These are phyloP conservation scores for Andrena minutula DNA, from an alignment of 2,888 invertebrate genomes.

Conservation along the genomic window DNA sequence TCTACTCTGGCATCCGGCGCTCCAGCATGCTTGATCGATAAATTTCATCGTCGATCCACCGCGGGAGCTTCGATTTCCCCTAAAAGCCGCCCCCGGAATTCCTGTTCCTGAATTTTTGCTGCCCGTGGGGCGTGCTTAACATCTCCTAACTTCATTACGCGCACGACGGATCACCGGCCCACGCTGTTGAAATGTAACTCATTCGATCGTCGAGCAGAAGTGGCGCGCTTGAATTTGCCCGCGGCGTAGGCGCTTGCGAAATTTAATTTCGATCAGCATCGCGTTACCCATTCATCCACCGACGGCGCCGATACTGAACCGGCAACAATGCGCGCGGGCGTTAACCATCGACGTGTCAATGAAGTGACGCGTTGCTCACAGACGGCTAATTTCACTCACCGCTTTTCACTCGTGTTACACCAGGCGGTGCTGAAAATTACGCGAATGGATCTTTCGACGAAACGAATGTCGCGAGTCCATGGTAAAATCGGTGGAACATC, in stretches of 20 bases:
- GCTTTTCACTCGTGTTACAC: not conserved
- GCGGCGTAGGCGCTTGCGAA: not conserved
- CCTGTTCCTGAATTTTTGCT: conserved; percentile 13
- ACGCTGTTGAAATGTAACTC: conserved; percentile 14
- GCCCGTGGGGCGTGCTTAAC: not conserved
- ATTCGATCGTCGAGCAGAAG: conserved; percentile 8
- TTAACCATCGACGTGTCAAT: not conserved
- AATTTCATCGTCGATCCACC: not conserved
- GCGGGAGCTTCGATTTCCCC: not conserved
- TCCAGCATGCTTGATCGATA: not conserved
- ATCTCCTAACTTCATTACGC: conserved; percentile 39
- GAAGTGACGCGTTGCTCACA: not conserved
- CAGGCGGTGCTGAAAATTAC: not conserved
- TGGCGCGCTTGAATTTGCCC: conserved; percentile 18
- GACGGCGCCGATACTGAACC: conserved; percentile 11
- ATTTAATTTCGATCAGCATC: conserved; percentile 40
- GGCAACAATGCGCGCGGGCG: not conserved
- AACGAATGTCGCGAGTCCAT: conserved; percentile 10
- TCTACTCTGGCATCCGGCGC: not conserved
- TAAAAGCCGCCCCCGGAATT: not conserved
- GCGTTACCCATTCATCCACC: not conserved
- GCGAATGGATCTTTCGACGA: not conserved
- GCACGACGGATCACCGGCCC: not conserved
- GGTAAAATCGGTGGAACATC: not conserved
- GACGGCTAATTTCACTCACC: not conserved